Evolutionary conservation across 2,888 invertebrate genomes (phyloP).

Genomic region (Nezara viridula): DNA sequence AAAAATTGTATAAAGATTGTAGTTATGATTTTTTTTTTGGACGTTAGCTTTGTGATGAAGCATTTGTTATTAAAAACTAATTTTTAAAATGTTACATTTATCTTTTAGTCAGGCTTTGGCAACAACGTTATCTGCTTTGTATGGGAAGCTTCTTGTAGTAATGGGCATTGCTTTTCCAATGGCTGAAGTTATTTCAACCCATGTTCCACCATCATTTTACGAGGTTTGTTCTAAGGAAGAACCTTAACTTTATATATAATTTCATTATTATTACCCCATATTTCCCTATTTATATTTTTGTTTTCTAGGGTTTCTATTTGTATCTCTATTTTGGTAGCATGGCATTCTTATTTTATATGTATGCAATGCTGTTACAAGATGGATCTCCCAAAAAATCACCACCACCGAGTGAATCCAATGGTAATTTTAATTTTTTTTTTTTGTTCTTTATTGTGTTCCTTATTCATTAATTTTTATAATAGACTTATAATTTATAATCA

Average conservation of each 20-base stretch:
- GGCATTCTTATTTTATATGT: slow-evolving; percentile 87
- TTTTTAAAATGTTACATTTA: not conserved
- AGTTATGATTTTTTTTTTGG: too few relatives aligned
- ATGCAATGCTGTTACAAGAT: slow-evolving; percentile 78
- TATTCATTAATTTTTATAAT: not conserved
- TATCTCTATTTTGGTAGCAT: slow-evolving; percentile 90
- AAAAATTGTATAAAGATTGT: too few relatives aligned
- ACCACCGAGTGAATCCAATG: slow-evolving; percentile 60
- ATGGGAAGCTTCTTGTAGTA: slow-evolving; percentile 92
- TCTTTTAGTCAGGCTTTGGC: slow-evolving; percentile 84
- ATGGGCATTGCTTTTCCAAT: slow-evolving; percentile 96
- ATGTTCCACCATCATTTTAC: slow-evolving; percentile 93
- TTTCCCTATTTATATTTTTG: slow-evolving; percentile 65
- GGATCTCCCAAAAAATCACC: slow-evolving; percentile 62
- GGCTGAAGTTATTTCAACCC: slow-evolving; percentile 95
- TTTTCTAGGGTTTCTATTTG: slow-evolving; percentile 79
- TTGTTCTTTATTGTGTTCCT: not conserved
- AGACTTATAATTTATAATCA: too few relatives aligned
- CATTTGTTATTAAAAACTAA: not conserved
- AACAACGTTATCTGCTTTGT: slow-evolving; percentile 91
- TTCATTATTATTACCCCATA: not conserved
- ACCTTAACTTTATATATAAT: not conserved
- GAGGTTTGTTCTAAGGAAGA: slow-evolving; percentile 75
- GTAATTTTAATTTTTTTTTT: slow-evolving; percentile 38
- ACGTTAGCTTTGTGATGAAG: too few relatives aligned